Conservation (phyloP, 2,113 vertebrate genomes). For the Promerops cafer region DNA sequence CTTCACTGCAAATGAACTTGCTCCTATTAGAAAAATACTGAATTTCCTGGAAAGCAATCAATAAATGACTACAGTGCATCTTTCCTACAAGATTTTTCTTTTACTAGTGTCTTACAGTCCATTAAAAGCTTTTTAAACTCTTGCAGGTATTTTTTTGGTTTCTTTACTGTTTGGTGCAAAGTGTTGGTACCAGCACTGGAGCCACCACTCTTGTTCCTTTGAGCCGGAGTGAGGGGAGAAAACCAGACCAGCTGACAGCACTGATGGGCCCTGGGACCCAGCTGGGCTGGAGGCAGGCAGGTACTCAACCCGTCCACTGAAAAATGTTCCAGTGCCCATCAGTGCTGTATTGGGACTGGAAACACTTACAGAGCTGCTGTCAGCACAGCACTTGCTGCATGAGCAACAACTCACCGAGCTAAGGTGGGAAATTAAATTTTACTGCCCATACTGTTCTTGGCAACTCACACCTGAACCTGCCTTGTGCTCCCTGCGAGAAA, state of each 20-base stretch:
- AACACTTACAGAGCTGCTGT: background rate
- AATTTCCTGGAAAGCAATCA: conserved; percentile 56
- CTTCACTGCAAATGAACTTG: conserved; percentile 28
- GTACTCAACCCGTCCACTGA: background rate
- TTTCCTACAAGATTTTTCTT: conserved; percentile 36
- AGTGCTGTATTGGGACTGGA: rapidly evolving
- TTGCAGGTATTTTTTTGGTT: background rate
- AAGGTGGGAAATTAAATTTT: background rate
- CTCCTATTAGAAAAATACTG: conserved; percentile 37
- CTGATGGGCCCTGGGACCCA: background rate
- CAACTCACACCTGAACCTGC: background rate
- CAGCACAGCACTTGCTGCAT: rapidly evolving
- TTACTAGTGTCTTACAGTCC: conserved; percentile 50
- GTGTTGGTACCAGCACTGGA: background rate
- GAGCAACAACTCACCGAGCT: rapidly evolving
- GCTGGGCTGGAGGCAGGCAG: background rate
- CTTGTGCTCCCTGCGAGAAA: rapidly evolving
- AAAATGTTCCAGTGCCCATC: background rate
- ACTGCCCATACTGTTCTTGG: rapidly evolving
- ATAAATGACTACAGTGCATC: conserved; percentile 65
- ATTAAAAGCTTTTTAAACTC: conserved; percentile 52
- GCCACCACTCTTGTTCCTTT: background rate
- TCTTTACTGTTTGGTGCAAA: background rate
- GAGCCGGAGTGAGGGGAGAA: background rate
- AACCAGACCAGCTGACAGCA: background rate